Conservation (phyloP, 1,140 invertebrate genomes). For the Scaptomyza graminum region DNA sequence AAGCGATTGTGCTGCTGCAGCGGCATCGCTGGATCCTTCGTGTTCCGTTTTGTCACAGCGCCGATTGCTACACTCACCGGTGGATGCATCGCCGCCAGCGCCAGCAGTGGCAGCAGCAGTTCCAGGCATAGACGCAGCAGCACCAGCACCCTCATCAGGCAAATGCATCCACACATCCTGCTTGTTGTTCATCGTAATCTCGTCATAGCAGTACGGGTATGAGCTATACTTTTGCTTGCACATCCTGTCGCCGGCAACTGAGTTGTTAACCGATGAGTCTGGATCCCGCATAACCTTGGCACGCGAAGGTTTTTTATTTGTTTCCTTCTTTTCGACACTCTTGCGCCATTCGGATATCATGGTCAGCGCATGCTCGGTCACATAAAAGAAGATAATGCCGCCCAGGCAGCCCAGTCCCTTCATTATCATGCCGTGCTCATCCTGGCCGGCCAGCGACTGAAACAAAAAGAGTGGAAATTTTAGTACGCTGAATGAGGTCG, state of each 20-base stretch:
- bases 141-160: conserved; percentile 44
- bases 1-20: conserved; percentile 70
- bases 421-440: conserved; percentile 88
- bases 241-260: conserved; percentile 87
- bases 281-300: conserved; percentile 87
- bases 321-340: conserved; percentile 86
- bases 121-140: conserved; percentile 60
- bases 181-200: conserved; percentile 89
- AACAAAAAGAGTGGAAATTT: not conserved
- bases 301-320: conserved; percentile 86
- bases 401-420: conserved; percentile 92
- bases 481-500: not conserved
- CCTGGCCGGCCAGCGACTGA: conserved; percentile 71
- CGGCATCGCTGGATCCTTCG: conserved; percentile 53
- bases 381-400: conserved; percentile 94
- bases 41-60: conserved; percentile 78
- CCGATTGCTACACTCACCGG: conserved; percentile 50
- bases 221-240: conserved; percentile 94
- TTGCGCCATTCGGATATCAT: conserved; percentile 92
- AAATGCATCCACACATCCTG: conserved; percentile 85
- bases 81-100: conserved; percentile 69
- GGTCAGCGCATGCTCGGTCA: conserved; percentile 92
- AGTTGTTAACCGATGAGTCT: conserved; percentile 85
- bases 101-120: conserved; percentile 71
- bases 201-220: conserved; percentile 93